phyloP scores from a whole-genome alignment of 2,797 vertebrate species.

The Macropus fuliginosus region DNA sequence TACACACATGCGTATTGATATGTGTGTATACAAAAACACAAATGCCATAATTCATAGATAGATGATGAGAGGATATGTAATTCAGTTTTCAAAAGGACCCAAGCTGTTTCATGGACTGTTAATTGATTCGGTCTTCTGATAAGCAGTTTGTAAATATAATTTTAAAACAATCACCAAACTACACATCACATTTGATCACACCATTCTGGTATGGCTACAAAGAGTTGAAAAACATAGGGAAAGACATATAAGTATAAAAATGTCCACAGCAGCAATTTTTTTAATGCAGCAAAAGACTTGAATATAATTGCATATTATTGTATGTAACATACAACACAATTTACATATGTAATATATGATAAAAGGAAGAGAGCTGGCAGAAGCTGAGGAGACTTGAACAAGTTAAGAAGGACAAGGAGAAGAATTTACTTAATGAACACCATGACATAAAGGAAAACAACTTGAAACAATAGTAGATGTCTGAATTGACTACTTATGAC shows the following conservation, averaged over 20 bases:
- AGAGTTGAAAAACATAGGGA: not conserved
- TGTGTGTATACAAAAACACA: not conserved
- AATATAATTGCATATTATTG: not conserved
- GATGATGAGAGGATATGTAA: not conserved
- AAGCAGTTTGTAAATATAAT: not conserved
- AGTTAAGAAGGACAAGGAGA: not conserved
- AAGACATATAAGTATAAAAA: not conserved
- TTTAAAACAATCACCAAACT: not conserved
- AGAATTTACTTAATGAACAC: not conserved
- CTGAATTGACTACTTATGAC: not conserved
- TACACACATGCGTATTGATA: not conserved
- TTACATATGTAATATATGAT: not conserved
- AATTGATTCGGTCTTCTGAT: not conserved
- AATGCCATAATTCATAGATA: not conserved
- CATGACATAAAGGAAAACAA: not conserved
- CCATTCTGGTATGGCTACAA: not conserved
- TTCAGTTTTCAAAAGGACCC: not conserved
- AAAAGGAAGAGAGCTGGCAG: not conserved
- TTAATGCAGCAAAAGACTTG: not conserved
- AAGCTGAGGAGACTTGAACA: not conserved
- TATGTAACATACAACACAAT: not conserved
- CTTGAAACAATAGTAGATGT: not conserved
- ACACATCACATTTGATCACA: rapidly evolving
- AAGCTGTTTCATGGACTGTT: not conserved
- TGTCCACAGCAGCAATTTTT: not conserved